Conservation (phyloP, 1,140 invertebrate species). For the Planococcus citri region DNA sequence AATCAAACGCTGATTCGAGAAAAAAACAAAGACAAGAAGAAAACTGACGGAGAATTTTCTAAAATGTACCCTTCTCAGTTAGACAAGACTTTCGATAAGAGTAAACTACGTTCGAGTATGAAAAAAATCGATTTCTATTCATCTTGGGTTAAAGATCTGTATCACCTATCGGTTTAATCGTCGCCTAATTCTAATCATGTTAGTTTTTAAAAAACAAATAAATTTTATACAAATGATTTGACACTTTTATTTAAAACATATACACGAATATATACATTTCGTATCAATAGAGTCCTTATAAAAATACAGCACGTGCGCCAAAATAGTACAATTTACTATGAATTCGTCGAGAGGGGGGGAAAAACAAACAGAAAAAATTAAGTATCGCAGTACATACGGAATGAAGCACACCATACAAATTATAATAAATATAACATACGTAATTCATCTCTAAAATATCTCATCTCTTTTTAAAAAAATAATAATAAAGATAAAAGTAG, state of each 20-base stretch:
- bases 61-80: constrained; percentile 41
- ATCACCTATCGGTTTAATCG: background rate
- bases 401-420: constrained; percentile 2
- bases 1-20: background rate
- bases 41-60: constrained; percentile 35
- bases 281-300: too few species aligned
- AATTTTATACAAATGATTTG: background rate
- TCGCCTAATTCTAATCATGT: too few species aligned
- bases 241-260: background rate
- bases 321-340: background rate
- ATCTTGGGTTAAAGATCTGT: constrained; percentile 36
- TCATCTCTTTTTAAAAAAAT: too few species aligned
- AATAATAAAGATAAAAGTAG: background rate
- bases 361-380: background rate
- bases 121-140: constrained; percentile 59
- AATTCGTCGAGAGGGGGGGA: too few species aligned
- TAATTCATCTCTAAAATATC: too few species aligned
- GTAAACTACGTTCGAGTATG: constrained; percentile 41
- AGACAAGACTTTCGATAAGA: constrained; percentile 39
- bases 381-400: background rate
- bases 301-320: background rate
- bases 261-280: background rate
- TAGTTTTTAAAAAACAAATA: background rate
- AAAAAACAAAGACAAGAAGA: constrained; percentile 27
- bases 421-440: background rate